These are phyloP conservation scores for Cariama cristata DNA, from an alignment of 2,113 vertebrate genomes.

Conservation along the genomic window DNA sequence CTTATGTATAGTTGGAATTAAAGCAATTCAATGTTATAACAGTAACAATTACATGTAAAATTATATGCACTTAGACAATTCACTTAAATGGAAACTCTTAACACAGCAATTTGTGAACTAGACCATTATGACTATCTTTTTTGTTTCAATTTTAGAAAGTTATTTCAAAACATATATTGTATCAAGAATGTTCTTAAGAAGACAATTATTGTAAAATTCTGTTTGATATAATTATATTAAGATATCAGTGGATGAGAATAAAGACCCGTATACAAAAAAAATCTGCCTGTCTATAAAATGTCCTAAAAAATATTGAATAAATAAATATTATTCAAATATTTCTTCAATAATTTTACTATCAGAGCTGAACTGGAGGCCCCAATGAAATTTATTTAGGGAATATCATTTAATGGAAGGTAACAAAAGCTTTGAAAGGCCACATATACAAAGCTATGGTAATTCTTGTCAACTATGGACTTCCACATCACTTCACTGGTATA, in stretches of 20 bases:
- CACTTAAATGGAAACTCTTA: constrained; percentile 46
- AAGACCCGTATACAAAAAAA: background rate
- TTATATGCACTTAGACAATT: constrained; percentile 42
- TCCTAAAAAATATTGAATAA: background rate
- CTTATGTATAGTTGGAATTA: background rate
- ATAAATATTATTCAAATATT: background rate
- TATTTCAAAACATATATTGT: background rate
- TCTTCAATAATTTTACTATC: background rate
- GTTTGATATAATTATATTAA: background rate
- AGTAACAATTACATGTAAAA: constrained; percentile 38
- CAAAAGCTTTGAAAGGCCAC: background rate
- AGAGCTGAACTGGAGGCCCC: background rate
- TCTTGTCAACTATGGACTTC: background rate
- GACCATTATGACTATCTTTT: constrained; percentile 15
- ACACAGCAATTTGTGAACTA: constrained; percentile 46
- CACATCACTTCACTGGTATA: background rate
- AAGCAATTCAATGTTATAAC: background rate
- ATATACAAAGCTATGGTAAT: background rate
- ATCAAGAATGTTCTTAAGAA: background rate
- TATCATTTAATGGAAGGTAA: background rate
- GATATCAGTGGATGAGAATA: background rate
- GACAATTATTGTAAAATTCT: constrained; percentile 29
- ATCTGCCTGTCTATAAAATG: background rate
- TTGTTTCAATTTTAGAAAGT: constrained; percentile 6
- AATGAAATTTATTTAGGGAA: background rate